phyloP scores from a whole-genome alignment of 2,888 invertebrate genomes.

The Neuroscelio doddi region DNA sequence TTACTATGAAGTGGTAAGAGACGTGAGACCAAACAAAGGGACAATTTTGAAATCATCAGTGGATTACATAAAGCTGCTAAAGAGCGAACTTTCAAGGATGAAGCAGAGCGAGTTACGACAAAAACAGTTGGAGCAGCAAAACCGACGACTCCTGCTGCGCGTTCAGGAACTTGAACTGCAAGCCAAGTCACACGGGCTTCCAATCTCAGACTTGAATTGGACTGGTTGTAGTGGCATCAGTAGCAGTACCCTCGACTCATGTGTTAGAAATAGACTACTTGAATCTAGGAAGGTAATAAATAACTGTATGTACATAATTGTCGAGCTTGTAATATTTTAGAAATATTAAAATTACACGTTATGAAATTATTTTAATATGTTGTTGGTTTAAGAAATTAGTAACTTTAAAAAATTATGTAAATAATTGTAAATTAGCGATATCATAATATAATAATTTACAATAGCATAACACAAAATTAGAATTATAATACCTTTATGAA shows the following conservation, averaged over 20 bases:
- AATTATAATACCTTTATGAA: too few species aligned
- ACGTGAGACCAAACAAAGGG: slow-evolving; percentile 93
- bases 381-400: neutral
- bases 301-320: too few species aligned
- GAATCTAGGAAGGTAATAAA: slow-evolving; percentile 66
- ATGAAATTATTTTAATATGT: neutral
- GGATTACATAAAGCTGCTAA: slow-evolving; percentile 94
- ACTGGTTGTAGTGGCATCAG: slow-evolving; percentile 44
- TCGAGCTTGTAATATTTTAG: too few species aligned
- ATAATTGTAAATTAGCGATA: too few species aligned
- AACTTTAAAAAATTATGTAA: too few species aligned
- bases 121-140: slow-evolving; percentile 87
- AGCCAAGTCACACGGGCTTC: slow-evolving; percentile 83
- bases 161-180: slow-evolving; percentile 88
- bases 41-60: slow-evolving; percentile 98
- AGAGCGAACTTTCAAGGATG: slow-evolving; percentile 80
- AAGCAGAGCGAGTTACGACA: slow-evolving; percentile 85
- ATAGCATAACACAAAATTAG: too few species aligned
- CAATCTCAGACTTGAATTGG: slow-evolving; percentile 78
- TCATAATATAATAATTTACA: too few species aligned
- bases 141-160: slow-evolving; percentile 85
- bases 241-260: slow-evolving; percentile 61
- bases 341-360: neutral
- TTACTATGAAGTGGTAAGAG: slow-evolving; percentile 90
- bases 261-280: slow-evolving; percentile 58